Evolutionary conservation across 1,140 invertebrate genomes (phyloP).

Genomic region (Cotesia glomerata): DNA sequence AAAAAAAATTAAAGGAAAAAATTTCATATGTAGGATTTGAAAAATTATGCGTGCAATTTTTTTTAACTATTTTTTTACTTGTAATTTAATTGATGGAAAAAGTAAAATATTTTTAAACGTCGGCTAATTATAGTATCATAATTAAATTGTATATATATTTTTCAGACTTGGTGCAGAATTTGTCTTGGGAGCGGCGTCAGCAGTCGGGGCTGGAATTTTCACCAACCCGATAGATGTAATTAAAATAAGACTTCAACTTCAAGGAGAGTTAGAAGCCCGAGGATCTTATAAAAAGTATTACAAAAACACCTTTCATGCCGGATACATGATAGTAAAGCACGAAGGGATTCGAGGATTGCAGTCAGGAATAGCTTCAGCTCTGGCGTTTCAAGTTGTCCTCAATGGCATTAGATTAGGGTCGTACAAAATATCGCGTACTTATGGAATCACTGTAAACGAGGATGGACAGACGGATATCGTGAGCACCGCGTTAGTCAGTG

Average conservation of each 20-base stretch:
- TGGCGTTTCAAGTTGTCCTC: constrained; percentile 75
- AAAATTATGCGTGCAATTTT: too few relatives aligned
- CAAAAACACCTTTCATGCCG: constrained; percentile 73
- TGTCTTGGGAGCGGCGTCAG: constrained; percentile 67
- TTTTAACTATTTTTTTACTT: too few relatives aligned
- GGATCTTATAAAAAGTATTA: constrained; percentile 71
- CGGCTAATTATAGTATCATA: too few relatives aligned
- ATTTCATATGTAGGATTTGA: too few relatives aligned
- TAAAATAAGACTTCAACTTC: constrained; percentile 90
- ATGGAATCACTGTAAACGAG: constrained; percentile 73
- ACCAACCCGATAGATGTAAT: constrained; percentile 85
- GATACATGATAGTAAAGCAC: constrained; percentile 69
- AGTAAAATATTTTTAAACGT: too few relatives aligned
- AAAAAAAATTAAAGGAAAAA: too few relatives aligned
- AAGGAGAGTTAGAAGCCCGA: constrained; percentile 80
- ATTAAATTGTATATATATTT: background rate
- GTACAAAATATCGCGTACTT: constrained; percentile 76
- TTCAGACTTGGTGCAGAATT: constrained; percentile 65
- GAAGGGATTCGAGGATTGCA: constrained; percentile 82
- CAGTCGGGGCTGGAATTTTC: constrained; percentile 70
- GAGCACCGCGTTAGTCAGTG: constrained; percentile 73
- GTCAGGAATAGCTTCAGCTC: constrained; percentile 84
- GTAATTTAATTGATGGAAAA: too few relatives aligned
- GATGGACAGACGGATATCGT: constrained; percentile 74
- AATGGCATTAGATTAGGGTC: constrained; percentile 77